Conservation (phyloP, 2,797 vertebrate genomes). For the Cyprinodon diabolis region DNA sequence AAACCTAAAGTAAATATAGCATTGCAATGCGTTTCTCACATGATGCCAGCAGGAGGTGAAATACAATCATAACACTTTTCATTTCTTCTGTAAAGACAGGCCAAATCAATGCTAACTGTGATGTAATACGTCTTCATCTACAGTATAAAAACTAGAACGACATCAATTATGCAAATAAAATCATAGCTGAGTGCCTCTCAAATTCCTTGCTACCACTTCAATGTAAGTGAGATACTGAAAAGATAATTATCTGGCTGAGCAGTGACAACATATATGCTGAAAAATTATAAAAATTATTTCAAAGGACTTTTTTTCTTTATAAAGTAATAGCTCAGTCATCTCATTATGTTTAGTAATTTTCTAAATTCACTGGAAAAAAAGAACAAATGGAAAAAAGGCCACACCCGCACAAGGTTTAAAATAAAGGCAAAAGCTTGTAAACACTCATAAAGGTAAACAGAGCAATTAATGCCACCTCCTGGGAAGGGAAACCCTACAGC, state of each 20-base stretch:
- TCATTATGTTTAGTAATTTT: constrained; percentile 45
- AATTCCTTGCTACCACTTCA: constrained; percentile 30
- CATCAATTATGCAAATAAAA: constrained; percentile 56
- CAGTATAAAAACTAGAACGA: constrained; percentile 43
- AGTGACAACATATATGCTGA: constrained; percentile 37
- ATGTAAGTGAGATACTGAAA: constrained; percentile 31
- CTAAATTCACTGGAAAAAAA: constrained; percentile 52
- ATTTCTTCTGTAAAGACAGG: constrained; percentile 46
- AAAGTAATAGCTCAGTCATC: constrained; percentile 29
- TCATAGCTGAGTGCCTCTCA: constrained; percentile 23
- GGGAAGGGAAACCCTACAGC: constrained; percentile 57
- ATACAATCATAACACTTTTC: constrained; percentile 43
- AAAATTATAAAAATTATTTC: constrained; percentile 42
- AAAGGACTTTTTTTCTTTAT: constrained; percentile 14
- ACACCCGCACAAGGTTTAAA: constrained; percentile 44
- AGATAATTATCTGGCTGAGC: constrained; percentile 15
- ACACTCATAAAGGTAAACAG: constrained; percentile 18
- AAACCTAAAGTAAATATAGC: constrained; percentile 37
- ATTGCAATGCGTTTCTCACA: constrained; percentile 34
- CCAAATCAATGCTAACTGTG: constrained; percentile 45
- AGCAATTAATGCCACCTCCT: constrained; percentile 69
- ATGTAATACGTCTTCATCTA: constrained; percentile 37
- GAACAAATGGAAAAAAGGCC: constrained; percentile 55
- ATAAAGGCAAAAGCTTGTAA: constrained; percentile 15
- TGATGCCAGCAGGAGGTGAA: constrained; percentile 44